A percentile compares a stretch with the other conserved stretches of the same genome.
Evolutionary conservation across 2,888 invertebrate species (phyloP).

Genomic region (Argyresthia albistria): DNA sequence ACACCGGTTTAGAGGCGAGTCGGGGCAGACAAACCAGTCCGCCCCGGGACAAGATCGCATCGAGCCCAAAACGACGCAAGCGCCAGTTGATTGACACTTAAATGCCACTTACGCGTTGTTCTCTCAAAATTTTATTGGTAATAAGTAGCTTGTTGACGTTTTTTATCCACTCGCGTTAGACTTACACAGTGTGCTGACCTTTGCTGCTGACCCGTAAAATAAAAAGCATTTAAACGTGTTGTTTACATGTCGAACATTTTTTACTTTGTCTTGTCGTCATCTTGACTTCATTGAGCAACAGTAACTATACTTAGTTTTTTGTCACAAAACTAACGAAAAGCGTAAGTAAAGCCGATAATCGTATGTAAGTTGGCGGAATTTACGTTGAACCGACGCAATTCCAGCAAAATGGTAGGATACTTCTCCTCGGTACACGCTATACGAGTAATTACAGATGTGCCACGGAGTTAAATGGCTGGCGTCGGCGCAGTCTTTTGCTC

Average conservation of each 20-base stretch:
- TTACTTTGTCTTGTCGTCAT: no score
- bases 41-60: neutral
- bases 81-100: slow-evolving; percentile 67
- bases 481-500: slow-evolving; percentile 28
- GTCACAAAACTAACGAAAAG: no score
- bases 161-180: slow-evolving; percentile 19
- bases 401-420: slow-evolving; percentile 46
- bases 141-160: slow-evolving; percentile 52
- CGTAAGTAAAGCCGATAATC: neutral
- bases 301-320: no score
- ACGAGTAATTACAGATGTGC: slow-evolving; percentile 62
- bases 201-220: slow-evolving; percentile 25
- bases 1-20: no score
- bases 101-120: slow-evolving; percentile 63
- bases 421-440: slow-evolving; percentile 47
- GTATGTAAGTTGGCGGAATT: neutral
- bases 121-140: slow-evolving; percentile 61
- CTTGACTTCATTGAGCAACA: no score
- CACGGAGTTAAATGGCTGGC: slow-evolving; percentile 52
- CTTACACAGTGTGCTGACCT: slow-evolving; percentile 17
- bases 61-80: slow-evolving; percentile 37
- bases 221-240: neutral
- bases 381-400: neutral
- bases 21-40: neutral
- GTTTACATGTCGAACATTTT: no score